Evolutionary conservation across 2,113 vertebrate species (phyloP).

Genomic region (Gobiocypris rarus): DNA sequence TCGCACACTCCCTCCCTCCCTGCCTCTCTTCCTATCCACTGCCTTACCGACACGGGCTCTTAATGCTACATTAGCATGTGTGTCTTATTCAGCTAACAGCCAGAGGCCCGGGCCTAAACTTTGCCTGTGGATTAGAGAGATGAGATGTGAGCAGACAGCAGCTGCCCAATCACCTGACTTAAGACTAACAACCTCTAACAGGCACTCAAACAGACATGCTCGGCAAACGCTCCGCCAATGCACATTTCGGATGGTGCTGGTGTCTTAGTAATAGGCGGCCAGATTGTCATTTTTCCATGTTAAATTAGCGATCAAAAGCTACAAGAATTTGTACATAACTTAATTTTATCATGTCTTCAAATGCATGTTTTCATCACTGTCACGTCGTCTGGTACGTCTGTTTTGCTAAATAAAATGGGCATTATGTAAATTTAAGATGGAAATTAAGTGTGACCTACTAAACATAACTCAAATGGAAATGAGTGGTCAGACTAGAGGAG

Average conservation of each 20-base stretch:
- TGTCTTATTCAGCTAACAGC: conserved; percentile 28
- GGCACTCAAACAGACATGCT: conserved; percentile 31
- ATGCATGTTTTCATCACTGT: not conserved
- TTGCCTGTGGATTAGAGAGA: conserved; percentile 32
- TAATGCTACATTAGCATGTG: conserved; percentile 40
- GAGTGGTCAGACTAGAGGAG: conserved; percentile 26
- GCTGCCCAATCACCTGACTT: conserved; percentile 40
- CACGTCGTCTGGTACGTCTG: not conserved
- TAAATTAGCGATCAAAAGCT: conserved; percentile 21
- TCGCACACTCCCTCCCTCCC: not conserved
- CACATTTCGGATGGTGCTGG: not conserved
- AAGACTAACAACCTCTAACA: conserved; percentile 38
- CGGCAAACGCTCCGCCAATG: conserved; percentile 4
- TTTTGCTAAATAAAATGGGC: conserved; percentile 26
- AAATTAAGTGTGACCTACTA: conserved; percentile 43
- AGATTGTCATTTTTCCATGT: not conserved
- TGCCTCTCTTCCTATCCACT: not conserved
- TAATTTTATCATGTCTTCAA: conserved; percentile 8
- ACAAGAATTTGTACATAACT: conserved; percentile 1
- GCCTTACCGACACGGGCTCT: not conserved
- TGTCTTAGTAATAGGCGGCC: conserved; percentile 3
- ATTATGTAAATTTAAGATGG: conserved; percentile 43
- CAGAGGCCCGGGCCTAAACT: conserved; percentile 27
- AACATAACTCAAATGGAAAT: conserved; percentile 41
- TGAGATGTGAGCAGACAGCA: conserved; percentile 44